Conservation (phyloP, 30 jellyfish, hydroid and myxozoan species). For the Turritopsis dohrnii region DNA sequence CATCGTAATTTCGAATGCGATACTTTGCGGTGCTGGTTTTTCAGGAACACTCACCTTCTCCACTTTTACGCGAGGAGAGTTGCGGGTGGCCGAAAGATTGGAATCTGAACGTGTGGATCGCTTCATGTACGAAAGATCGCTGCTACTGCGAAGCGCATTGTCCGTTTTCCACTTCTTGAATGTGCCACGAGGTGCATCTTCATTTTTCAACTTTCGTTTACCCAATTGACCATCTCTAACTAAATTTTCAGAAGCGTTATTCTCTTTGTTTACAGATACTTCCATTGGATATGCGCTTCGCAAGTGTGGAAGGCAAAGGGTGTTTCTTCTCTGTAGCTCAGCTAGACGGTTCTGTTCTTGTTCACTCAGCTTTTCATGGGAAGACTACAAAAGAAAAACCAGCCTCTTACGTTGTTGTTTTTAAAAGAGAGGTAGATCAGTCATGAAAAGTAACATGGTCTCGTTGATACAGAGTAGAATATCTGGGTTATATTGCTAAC, state of each 20-base stretch:
- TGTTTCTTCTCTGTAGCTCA: constrained; percentile 76
- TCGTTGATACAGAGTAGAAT: too few species aligned
- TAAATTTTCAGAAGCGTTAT: not conserved
- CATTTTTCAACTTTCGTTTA: constrained; percentile 19
- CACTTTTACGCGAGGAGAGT: not conserved
- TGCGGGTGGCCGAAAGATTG: not conserved
- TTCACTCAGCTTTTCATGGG: constrained; percentile 15
- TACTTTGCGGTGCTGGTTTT: constrained; percentile 14
- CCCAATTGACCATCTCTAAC: constrained; percentile 22
- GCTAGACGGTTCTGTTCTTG: constrained; percentile 37
- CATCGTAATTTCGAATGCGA: constrained; percentile 25
- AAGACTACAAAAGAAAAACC: not conserved
- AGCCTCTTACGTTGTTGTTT: not conserved
- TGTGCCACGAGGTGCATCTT: constrained; percentile 40
- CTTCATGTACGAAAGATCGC: constrained; percentile 18
- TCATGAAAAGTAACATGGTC: too few species aligned
- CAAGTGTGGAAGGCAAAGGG: constrained; percentile 80
- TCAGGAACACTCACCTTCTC: not conserved
- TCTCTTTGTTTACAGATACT: constrained; percentile 25
- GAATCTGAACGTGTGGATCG: constrained; percentile 28
- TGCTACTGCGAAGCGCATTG: constrained; percentile 13
- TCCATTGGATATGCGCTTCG: constrained; percentile 80
- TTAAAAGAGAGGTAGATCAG: not conserved
- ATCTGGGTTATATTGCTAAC: too few species aligned
- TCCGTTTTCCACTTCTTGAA: constrained; percentile 39